Percentiles rank a stretch among this genome's conserved stretches.
Evolutionary conservation across 2,797 vertebrate genomes (phyloP).

Genomic region (Channallabes apus): DNA sequence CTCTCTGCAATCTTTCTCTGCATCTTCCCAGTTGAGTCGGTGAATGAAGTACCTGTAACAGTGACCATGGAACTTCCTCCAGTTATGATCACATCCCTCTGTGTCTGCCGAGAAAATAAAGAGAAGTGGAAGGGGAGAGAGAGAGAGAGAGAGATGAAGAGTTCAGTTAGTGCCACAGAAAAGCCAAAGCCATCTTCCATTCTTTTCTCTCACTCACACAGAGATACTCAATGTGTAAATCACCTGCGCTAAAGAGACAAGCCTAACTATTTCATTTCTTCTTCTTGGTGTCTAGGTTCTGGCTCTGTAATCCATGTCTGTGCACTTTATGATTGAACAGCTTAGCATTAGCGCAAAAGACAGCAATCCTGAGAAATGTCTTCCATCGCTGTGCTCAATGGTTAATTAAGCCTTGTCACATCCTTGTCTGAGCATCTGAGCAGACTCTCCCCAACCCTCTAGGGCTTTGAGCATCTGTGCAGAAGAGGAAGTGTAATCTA

Average conservation of each 20-base stretch:
- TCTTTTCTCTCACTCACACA: constrained; percentile 19
- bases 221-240: constrained; percentile 28
- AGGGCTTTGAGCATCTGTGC: constrained; percentile 32
- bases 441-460: constrained; percentile 39
- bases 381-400: constrained; percentile 58
- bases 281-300: constrained; percentile 26
- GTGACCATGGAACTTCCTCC: constrained; percentile 97
- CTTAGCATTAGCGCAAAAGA: constrained; percentile 67
- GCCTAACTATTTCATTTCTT: constrained; percentile 43
- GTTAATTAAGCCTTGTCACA: constrained; percentile 77
- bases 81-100: constrained; percentile 77
- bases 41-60: constrained; percentile 92
- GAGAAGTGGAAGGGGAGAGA: neutral
- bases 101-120: constrained; percentile 43
- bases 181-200: constrained; percentile 16
- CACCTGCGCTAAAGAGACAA: constrained; percentile 36
- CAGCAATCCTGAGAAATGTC: constrained; percentile 70
- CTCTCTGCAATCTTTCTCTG: constrained; percentile 89
- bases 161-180: neutral
- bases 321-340: constrained; percentile 61
- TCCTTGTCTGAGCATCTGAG: constrained; percentile 63
- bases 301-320: constrained; percentile 64
- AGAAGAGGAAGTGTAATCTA: constrained; percentile 27
- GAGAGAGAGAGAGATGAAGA: neutral
- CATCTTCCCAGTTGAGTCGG: constrained; percentile 92